A percentile compares a stretch with the other conserved stretches of the same genome.
Conservation (phyloP, 2,888 invertebrate species). For the Conomelus anceps region DNA sequence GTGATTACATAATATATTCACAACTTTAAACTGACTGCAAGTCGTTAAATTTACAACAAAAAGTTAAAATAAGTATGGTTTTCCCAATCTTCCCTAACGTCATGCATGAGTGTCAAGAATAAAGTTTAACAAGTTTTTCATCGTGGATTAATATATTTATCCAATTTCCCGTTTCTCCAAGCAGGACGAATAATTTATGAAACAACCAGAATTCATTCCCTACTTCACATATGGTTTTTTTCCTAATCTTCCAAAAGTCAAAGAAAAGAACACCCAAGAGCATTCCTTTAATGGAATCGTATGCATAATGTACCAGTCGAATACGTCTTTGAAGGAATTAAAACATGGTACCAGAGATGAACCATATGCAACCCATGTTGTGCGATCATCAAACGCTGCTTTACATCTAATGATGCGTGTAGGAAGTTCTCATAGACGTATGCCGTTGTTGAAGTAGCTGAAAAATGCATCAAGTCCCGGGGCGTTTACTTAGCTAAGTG, state of each 20-base stretch:
- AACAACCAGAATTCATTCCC: neutral
- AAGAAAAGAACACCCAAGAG: neutral
- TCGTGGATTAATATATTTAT: too few relatives aligned
- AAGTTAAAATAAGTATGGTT: too few relatives aligned
- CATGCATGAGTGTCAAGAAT: too few relatives aligned
- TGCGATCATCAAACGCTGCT: neutral
- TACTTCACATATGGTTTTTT: neutral
- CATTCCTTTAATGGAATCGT: neutral
- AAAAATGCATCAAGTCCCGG: neutral
- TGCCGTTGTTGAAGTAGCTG: neutral
- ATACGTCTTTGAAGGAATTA: neutral
- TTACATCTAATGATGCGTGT: neutral
- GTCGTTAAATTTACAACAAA: too few relatives aligned
- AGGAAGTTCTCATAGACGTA: neutral
- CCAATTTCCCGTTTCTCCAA: neutral
- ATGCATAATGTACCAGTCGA: neutral
- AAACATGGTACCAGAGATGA: neutral
- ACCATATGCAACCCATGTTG: neutral
- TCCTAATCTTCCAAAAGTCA: neutral
- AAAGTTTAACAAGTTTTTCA: too few relatives aligned
- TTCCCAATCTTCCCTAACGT: too few relatives aligned
- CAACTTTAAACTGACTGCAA: too few relatives aligned
- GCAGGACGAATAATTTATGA: neutral
- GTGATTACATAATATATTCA: too few relatives aligned
- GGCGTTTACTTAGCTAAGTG: constrained; percentile 6